Conservation (phyloP, 2,113 vertebrate genomes). For the Blennius ocellaris region DNA sequence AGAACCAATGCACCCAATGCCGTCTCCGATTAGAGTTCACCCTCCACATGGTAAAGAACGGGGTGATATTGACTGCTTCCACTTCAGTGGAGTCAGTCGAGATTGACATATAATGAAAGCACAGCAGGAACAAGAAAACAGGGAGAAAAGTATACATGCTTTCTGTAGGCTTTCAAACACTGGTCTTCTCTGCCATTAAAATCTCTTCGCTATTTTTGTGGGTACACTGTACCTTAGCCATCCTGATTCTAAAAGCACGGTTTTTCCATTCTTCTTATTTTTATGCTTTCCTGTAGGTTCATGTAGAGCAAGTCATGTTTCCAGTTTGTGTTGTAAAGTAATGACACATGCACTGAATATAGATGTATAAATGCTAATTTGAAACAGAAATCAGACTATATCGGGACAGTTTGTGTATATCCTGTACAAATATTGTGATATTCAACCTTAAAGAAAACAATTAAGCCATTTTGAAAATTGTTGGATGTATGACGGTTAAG, state of each 20-base stretch:
- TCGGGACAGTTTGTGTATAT: too few relatives aligned
- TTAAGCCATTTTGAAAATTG: too few relatives aligned
- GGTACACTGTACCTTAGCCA: background rate
- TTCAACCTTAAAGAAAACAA: too few relatives aligned
- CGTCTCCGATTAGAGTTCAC: constrained; percentile 69
- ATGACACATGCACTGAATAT: too few relatives aligned
- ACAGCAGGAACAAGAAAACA: constrained; percentile 42
- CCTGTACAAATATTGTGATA: too few relatives aligned
- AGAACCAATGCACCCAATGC: constrained; percentile 69
- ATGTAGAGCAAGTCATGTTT: too few relatives aligned
- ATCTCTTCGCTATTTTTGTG: background rate
- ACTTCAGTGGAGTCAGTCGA: constrained; percentile 72
- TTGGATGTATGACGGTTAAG: too few relatives aligned
- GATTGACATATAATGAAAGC: constrained; percentile 81
- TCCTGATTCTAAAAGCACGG: background rate
- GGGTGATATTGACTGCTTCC: constrained; percentile 80
- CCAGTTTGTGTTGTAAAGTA: too few relatives aligned
- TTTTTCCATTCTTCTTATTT: background rate
- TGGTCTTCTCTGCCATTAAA: constrained; percentile 22
- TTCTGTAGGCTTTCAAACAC: constrained; percentile 23
- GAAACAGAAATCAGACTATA: too few relatives aligned
- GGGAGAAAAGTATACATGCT: constrained; percentile 42
- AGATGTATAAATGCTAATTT: too few relatives aligned
- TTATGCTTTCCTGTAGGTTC: background rate
- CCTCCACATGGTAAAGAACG: constrained; percentile 70